Evolutionary conservation across 2,888 invertebrate species (phyloP), one percentile per base, ranked within the genome.

Genomic region (Morinoia aosen): DNA sequence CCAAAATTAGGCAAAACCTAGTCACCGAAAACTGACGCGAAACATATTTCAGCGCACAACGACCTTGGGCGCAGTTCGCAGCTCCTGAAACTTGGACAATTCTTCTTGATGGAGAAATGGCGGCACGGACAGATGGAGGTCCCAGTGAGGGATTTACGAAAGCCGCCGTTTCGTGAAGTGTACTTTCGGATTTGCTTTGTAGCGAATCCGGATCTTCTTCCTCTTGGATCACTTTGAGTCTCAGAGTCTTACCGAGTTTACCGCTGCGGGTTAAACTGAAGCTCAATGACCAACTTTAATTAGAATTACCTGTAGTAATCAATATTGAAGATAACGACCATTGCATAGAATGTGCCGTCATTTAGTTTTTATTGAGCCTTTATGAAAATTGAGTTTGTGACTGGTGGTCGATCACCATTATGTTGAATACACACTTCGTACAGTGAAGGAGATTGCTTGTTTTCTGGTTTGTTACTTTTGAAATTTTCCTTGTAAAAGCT

Each of bases 101-200:
- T 93, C 25, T 33, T 57, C 57, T 57, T 93, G 93, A 93, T 93
- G 48, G 93, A 57, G 58, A 93, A 57, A 93, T 57, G 58, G 57
- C 90, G 19, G 88, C 88, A 11, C 12, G 11, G 88, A n/a, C 39
- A 88, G 33, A 88, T 40, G 16, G 76, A 76, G 25, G 76, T 76
- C 76, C 76, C 19, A 76, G 33, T 33, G 25, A 76, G 33, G 76
- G 33, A 76, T 33, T 76, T 76, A 3, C 33, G 25, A 76, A 33
- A 76, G 76, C 33, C 8, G 25, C 8, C 25, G 25, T 33, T 19
- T 19, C 76, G 76, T 19, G 33, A 16, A 76, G 76, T 33, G 25
- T 33, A 76, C 76, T 76, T 10, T 10, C 8, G 76, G 76, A 76
- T 76, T 76, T 76, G 76, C 25, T 76, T 16, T 33, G 25, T 25